phyloP scores from a whole-genome alignment of 2,113 vertebrate genomes.

The Capreolus pygargus region DNA sequence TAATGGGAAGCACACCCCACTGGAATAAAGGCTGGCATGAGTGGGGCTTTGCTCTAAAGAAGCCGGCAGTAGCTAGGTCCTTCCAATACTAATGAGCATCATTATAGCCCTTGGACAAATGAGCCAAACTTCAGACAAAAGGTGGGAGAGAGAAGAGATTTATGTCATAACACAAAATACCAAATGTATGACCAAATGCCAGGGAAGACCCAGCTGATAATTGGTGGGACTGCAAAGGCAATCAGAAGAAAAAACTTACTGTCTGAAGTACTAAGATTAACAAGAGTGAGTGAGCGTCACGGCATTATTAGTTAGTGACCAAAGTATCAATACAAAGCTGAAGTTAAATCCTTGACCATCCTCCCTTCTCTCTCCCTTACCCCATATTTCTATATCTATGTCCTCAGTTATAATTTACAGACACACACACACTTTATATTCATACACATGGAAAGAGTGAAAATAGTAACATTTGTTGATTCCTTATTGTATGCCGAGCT shows the following conservation, averaged over 20 bases:
- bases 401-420: not conserved
- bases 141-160: constrained; percentile 27
- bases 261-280: not conserved
- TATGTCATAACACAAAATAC: constrained; percentile 28
- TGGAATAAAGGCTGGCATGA: constrained; percentile 42
- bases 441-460: not conserved
- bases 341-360: not conserved
- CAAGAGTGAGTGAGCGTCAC: not conserved
- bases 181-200: constrained; percentile 49
- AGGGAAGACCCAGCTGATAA: not conserved
- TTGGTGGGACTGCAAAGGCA: not conserved
- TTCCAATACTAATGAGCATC: constrained; percentile 72
- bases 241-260: not conserved
- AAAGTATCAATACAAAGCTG: constrained; percentile 32
- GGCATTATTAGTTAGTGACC: not conserved
- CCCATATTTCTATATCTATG: not conserved
- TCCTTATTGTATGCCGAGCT: not conserved
- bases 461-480: not conserved
- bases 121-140: constrained; percentile 70
- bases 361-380: not conserved
- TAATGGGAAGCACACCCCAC: constrained; percentile 36
- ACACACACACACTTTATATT: not conserved
- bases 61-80: constrained; percentile 59
- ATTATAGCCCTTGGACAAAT: constrained; percentile 53
- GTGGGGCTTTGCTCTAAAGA: constrained; percentile 49